Base-by-base conservation (phyloP, 1,140 invertebrate species). In the Drosophila insularis region DNA sequence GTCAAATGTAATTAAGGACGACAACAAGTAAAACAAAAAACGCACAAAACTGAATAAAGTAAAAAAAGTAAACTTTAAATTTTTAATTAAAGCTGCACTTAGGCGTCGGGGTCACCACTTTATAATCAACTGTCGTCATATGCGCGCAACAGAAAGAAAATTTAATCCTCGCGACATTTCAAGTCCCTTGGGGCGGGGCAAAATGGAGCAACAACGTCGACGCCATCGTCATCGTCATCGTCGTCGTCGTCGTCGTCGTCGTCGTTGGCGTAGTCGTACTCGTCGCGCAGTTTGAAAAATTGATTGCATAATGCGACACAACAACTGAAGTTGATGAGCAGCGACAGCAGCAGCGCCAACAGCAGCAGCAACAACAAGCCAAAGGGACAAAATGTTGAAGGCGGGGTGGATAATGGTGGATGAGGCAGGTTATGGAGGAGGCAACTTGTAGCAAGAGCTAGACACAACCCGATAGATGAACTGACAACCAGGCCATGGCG, bases 301-400 rank as follows among this genome's bases (percentile, higher is more conserved):
- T 79, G 77, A 79, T 79, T 79, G 75, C 77, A 79, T 74, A 79
- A 79, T 79, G 77, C 62, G 77, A 63, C 77, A 66, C 75, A 78
- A 70, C 76, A 78, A 77, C 76, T 72, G 74, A 78, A 78, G 75
- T 78, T 78, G 74, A 78, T 78, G 74, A 78, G 74, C 56, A 61
- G 61, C 74, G 61, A 71, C 74, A 71, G 43, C 46, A 66, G 65
- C 68, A 14, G 61, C 63, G 62, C 37, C 43, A 65, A 54, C 63
- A 14, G 61, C 60, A 32, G 19, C n/a, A 43, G 17, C 40, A 21
- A 32, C 35, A 62, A 37, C 17, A 50, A 11, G 17, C 27, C 17
- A 65, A 32, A 53, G 14, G 40, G 46, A 40, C 23, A 27, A 32
- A 32, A 54, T 11, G 27, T 27, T 27, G 5, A 27, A 27, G 17